Conservation (phyloP, 2,888 invertebrate genomes). For the Scaptomyza cyrtandrae region DNA sequence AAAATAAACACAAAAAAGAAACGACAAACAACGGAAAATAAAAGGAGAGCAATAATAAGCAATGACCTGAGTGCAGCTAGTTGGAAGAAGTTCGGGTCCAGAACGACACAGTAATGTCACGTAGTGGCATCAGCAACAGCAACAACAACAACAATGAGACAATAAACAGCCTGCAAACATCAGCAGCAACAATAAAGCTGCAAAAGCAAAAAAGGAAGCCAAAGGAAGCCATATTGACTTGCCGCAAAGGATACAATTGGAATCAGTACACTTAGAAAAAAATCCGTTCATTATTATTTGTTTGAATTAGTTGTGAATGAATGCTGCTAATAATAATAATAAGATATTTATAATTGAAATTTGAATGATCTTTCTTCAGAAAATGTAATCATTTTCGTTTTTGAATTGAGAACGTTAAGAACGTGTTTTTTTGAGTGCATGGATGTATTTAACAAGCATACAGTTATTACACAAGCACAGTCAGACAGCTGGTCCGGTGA, state of each 20-base stretch:
- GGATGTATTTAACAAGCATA: neutral
- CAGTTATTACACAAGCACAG: neutral
- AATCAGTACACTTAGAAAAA: neutral
- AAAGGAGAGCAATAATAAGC: slow-evolving; percentile 34
- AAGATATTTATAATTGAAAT: no score
- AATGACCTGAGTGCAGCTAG: slow-evolving; percentile 40
- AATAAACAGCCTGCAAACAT: slow-evolving; percentile 67
- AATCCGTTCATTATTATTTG: no score
- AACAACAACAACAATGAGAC: slow-evolving; percentile 36
- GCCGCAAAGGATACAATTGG: slow-evolving; percentile 37
- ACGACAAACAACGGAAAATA: slow-evolving; percentile 14
- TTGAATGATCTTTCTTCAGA: no score
- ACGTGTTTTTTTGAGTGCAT: neutral
- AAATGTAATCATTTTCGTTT: no score
- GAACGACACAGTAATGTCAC: slow-evolving; percentile 54
- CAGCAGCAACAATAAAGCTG: slow-evolving; percentile 12
- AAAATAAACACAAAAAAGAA: slow-evolving; percentile 3
- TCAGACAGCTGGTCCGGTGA: slow-evolving; percentile 23
- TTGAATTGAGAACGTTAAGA: no score
- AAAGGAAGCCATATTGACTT: slow-evolving; percentile 54
- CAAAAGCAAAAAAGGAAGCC: slow-evolving; percentile 35
- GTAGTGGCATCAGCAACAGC: slow-evolving; percentile 41
- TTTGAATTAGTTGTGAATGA: no score
- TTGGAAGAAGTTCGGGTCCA: slow-evolving; percentile 18
- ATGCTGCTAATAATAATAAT: no score